These are phyloP conservation scores for Corydoras maculifer DNA, from an alignment of 2,113 vertebrate species.

Conservation along the genomic window DNA sequence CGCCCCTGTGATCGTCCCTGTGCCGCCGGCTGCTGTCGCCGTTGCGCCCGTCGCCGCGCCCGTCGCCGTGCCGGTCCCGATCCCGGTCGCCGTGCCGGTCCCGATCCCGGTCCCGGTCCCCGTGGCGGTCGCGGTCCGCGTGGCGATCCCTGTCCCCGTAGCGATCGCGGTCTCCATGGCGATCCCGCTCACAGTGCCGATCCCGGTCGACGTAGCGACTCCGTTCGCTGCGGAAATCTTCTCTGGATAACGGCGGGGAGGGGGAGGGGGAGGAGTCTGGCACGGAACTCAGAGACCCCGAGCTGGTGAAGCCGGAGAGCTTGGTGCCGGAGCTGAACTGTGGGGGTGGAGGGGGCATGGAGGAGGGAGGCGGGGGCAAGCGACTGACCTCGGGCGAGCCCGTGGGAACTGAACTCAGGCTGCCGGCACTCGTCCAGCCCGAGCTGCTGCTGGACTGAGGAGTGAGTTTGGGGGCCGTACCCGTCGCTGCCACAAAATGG, in stretches of 20 bases:
- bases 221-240: conserved; percentile 62
- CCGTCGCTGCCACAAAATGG: conserved; percentile 91
- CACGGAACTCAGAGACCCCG: conserved; percentile 61
- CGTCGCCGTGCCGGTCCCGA: conserved; percentile 62
- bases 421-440: conserved; percentile 95
- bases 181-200: conserved; percentile 62
- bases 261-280: conserved; percentile 45
- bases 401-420: conserved; percentile 85
- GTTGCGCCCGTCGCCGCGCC: conserved; percentile 60
- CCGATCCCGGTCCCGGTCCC: conserved; percentile 54
- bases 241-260: conserved; percentile 59
- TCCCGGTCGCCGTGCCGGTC: conserved; percentile 60
- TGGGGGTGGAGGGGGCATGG: conserved; percentile 46
- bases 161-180: conserved; percentile 45
- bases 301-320: conserved; percentile 59
- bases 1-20: conserved; percentile 38
- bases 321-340: conserved; percentile 41
- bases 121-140: conserved; percentile 54
- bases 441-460: conserved; percentile 77
- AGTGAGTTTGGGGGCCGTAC: conserved; percentile 84
- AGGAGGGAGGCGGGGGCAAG: conserved; percentile 17
- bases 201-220: conserved; percentile 59
- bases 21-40: conserved; percentile 52
- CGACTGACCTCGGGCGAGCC: conserved; percentile 54
- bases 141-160: conserved; percentile 37